Base-by-base conservation (phyloP, 35 echinoderm and acorn worm species). In the Lytechinus variegatus region DNA sequence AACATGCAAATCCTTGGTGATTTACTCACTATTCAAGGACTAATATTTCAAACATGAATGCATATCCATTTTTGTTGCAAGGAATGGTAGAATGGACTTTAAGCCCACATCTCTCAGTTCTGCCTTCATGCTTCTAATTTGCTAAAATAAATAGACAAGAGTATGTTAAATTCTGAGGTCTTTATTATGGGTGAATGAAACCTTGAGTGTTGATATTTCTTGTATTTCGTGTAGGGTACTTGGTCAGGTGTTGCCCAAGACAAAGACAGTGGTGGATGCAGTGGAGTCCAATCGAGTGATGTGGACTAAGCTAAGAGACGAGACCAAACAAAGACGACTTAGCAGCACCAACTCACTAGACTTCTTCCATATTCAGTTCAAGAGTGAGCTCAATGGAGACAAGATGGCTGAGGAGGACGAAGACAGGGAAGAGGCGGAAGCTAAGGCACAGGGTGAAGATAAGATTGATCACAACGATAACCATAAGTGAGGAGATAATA, bases 311-410 rank as follows among this genome's bases (percentile, higher is more conserved):
- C 92, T 99, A 28, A 52, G 95, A 27, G 61, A 94, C 7, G 98
- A 99, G 87, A 99, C 95, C 58, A 95, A 95, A 55, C 87, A 95
- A 57, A 95, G 98, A 55, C 95, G 96, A 55, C 95, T 99, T 6
- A 99, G 98, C 95, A 99, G 98, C 95, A 97, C 98, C 72, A 99
- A 99, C 89, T 99, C 98, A 3, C 87, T 99, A 10, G 98, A 99
- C 87, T 99, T 99, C 95, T 99, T 99, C 93, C 71, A 97, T 21
- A 95, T 99, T 86, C 94, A 95, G 54, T 98, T 99, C 95, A 79
- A 87, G 16, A 95, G 95, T 54, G 98, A 99, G 96, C 54, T 79
- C 55, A 87, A 94, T 16, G 52, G 27, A 54, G 56, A 52, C 54
- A 54, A 96, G 94, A 54, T 95, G 52, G 89, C 94, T 3, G 58